A percentile compares a stretch with the other conserved stretches of the same genome.
These are phyloP conservation scores for Brevipalpus yothersi DNA, from an alignment of 1,140 invertebrate genomes.

Conservation along the genomic window DNA sequence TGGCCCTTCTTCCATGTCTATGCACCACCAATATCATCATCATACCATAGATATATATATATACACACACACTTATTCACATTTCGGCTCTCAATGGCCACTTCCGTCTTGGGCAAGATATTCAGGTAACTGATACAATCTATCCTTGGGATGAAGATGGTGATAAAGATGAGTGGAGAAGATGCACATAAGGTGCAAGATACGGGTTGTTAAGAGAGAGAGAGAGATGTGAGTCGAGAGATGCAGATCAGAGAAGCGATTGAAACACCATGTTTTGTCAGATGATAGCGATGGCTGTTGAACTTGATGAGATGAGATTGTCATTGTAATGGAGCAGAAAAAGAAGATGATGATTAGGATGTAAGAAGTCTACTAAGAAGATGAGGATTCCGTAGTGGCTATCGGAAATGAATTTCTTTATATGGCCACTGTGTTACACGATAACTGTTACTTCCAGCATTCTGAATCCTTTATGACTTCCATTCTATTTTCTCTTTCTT, in stretches of 20 bases:
- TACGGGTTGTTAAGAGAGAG: too few species aligned
- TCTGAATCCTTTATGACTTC: neutral
- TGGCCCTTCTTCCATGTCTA: neutral
- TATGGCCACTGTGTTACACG: neutral
- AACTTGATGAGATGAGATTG: too few species aligned
- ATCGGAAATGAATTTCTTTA: neutral
- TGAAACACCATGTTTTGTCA: too few species aligned
- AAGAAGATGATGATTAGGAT: too few species aligned
- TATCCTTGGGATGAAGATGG: neutral
- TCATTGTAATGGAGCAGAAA: too few species aligned
- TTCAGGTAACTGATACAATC: neutral
- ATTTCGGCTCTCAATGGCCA: neutral
- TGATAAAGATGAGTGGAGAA: too few species aligned
- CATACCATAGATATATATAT: neutral
- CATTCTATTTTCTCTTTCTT: neutral
- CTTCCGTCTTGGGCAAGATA: neutral
- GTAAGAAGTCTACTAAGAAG: too few species aligned
- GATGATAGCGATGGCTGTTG: too few species aligned
- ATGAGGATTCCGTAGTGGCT: neutral
- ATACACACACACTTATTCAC: neutral
- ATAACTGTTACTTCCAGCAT: neutral
- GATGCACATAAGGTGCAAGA: too few species aligned
- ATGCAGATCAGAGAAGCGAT: too few species aligned
- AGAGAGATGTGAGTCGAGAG: too few species aligned
- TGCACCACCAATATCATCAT: neutral